Conservation (phyloP, 2,113 vertebrate genomes). For the Gyps fulvus region DNA sequence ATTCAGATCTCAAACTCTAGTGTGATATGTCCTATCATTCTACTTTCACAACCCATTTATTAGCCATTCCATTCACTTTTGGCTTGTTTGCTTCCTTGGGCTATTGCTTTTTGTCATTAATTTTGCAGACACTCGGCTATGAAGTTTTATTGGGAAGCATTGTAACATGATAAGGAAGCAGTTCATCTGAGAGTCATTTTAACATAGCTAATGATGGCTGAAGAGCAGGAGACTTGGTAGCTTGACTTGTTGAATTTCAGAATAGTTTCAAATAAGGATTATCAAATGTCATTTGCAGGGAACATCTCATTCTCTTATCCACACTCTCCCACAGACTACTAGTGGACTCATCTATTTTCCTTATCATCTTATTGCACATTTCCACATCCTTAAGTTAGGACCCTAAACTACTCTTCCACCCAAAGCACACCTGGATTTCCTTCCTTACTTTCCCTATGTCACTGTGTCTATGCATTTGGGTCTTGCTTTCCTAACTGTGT, state of each 20-base stretch:
- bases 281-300: not conserved
- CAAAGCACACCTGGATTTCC: not conserved
- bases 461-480: not conserved
- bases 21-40: not conserved
- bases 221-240: not conserved
- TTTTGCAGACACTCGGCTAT: not conserved
- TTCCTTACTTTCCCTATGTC: not conserved
- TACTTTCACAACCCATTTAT: not conserved
- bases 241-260: not conserved
- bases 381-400: not conserved
- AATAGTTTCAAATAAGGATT: not conserved
- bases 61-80: not conserved
- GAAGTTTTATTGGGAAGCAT: not conserved
- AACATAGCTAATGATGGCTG: not conserved
- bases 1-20: not conserved
- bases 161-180: not conserved
- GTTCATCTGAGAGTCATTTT: not conserved
- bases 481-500: not conserved
- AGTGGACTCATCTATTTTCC: not conserved
- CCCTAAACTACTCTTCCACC: not conserved
- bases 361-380: not conserved
- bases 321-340: not conserved
- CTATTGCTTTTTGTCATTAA: not conserved
- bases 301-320: not conserved
- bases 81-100: not conserved